Conservation (phyloP, 2,888 invertebrate species). For the Penaeus monodon region DNA sequence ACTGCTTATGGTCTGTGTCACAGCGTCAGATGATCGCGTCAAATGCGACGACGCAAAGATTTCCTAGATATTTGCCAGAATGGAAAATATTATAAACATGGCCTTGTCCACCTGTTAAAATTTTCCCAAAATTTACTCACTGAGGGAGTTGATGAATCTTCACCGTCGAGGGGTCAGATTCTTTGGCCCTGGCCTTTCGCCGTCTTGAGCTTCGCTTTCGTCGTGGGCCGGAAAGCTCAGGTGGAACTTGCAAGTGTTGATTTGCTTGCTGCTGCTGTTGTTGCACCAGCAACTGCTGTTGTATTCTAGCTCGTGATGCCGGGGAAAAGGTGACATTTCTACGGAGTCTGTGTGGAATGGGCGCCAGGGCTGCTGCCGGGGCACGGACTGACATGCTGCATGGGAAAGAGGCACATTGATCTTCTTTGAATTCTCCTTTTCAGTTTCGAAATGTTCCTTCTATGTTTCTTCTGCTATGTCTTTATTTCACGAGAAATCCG, state of each 20-base stretch:
- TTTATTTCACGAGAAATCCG: neutral
- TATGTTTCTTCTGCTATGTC: no score
- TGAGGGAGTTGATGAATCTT: constrained; percentile 31
- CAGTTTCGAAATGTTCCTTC: no score
- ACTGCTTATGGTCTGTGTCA: no score
- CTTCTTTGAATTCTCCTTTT: no score
- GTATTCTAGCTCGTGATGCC: constrained; percentile 24
- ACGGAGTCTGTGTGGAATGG: constrained; percentile 31
- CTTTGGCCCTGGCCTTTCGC: constrained; percentile 10
- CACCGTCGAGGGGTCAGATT: neutral
- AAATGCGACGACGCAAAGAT: no score
- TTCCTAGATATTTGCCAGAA: no score
- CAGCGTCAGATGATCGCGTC: no score
- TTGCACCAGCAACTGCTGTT: constrained; percentile 17
- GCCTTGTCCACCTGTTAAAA: no score
- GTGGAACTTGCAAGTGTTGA: neutral
- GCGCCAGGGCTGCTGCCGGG: neutral
- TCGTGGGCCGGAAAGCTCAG: neutral
- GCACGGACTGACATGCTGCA: constrained; percentile 32
- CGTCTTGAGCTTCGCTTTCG: constrained; percentile 33
- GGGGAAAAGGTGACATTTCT: constrained; percentile 36
- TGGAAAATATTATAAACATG: no score
- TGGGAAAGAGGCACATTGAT: neutral
- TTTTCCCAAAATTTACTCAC: constrained; percentile 7
- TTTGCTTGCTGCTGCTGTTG: constrained; percentile 25